A percentile compares a stretch with the other conserved stretches of the same genome.
Conservation (phyloP, 1,140 invertebrate species). For the Drosophila santomea region DNA sequence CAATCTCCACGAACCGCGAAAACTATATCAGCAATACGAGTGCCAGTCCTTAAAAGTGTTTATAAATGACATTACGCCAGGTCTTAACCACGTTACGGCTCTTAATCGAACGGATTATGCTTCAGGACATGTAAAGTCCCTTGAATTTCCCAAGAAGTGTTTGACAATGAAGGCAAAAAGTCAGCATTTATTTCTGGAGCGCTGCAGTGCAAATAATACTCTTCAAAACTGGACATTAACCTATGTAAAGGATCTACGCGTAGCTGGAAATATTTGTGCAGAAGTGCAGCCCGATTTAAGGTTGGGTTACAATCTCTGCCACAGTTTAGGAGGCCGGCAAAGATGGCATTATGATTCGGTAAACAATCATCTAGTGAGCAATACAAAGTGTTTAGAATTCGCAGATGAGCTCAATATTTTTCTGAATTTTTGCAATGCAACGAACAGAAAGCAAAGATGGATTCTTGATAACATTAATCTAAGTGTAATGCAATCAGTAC, state of each 20-base stretch:
- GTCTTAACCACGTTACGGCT: background rate
- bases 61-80: background rate
- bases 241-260: background rate
- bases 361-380: slow-evolving; percentile 16
- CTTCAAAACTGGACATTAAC: background rate
- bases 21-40: background rate
- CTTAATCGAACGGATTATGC: background rate
- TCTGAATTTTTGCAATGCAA: background rate
- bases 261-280: background rate
- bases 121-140: background rate
- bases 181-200: background rate
- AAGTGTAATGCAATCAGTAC: background rate
- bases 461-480: slow-evolving; percentile 1
- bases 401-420: background rate
- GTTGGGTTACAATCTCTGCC: background rate
- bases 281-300: background rate
- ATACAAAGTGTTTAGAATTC: slow-evolving; percentile 9
- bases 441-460: slow-evolving; percentile 11
- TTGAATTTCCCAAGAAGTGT: background rate
- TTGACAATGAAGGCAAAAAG: background rate
- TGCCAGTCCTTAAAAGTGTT: background rate
- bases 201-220: background rate
- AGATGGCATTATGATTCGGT: slow-evolving; percentile 1
- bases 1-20: background rate
- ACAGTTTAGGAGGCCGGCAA: slow-evolving; percentile 1